Evolutionary conservation across 2,888 invertebrate genomes (phyloP).

Genomic region (Tetragnatha montana): DNA sequence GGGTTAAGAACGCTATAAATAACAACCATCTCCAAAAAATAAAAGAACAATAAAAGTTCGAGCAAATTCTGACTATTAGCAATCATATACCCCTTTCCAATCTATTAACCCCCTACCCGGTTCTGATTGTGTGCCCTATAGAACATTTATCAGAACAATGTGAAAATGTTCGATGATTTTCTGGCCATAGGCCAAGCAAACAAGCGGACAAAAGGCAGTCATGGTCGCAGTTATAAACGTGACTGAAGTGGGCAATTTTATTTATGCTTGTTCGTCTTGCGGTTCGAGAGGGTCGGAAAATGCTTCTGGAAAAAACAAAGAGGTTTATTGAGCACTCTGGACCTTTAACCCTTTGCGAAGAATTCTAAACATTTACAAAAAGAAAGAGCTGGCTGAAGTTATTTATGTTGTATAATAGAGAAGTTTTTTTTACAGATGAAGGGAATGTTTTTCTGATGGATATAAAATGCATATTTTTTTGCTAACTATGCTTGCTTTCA

Average conservation of each 20-base stretch:
- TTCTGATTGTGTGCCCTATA: neutral
- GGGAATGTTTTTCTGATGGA: too few relatives aligned
- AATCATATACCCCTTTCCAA: neutral
- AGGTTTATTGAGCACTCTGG: conserved; percentile 58
- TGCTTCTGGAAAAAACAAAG: conserved; percentile 56
- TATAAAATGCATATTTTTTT: too few relatives aligned
- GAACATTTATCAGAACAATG: neutral
- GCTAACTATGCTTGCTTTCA: too few relatives aligned
- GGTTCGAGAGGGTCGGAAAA: conserved; percentile 42
- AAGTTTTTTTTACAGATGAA: neutral
- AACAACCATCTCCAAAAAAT: neutral
- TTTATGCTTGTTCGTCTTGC: conserved; percentile 50
- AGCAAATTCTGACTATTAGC: neutral
- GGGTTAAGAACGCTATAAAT: neutral
- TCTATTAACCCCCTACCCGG: neutral
- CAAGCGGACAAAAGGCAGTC: conserved; percentile 45
- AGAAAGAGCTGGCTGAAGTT: conserved; percentile 29
- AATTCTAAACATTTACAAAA: conserved; percentile 59
- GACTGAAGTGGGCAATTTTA: conserved; percentile 62
- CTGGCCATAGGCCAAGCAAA: conserved; percentile 26
- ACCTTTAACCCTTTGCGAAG: conserved; percentile 49
- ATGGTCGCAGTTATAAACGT: conserved; percentile 51
- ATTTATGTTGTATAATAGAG: conserved; percentile 29
- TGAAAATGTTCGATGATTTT: neutral
- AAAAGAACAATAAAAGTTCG: neutral